Percentiles rank a stretch among this genome's conserved stretches.
Conservation (phyloP, 2,888 invertebrate species). For the Drosophila colorata region DNA sequence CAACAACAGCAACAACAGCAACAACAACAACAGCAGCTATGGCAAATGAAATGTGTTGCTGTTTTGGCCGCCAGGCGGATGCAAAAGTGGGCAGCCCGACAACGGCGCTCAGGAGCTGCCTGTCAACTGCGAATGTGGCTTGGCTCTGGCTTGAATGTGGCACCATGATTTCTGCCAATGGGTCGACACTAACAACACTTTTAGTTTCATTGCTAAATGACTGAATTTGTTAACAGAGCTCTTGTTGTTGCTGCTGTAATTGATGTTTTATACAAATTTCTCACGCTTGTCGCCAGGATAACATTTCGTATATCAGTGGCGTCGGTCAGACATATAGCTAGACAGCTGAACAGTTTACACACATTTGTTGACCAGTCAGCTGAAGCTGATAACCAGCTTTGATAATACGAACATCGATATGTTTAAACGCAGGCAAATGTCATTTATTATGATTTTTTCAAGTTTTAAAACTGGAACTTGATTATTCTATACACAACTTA, state of each 20-base stretch:
- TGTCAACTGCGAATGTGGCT: slow-evolving; percentile 58
- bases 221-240: slow-evolving; percentile 72
- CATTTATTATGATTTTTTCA: slow-evolving; percentile 2
- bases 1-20: slow-evolving; percentile 1
- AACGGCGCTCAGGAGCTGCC: slow-evolving; percentile 72
- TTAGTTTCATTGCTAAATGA: slow-evolving; percentile 79
- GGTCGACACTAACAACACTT: slow-evolving; percentile 76
- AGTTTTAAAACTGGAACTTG: slow-evolving; percentile 17
- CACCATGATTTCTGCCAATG: slow-evolving; percentile 56
- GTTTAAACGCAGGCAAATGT: slow-evolving; percentile 1
- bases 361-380: slow-evolving; percentile 13
- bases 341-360: slow-evolving; percentile 27
- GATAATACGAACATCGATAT: slow-evolving; percentile 5
- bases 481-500: slow-evolving; percentile 3
- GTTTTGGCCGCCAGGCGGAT: slow-evolving; percentile 65
- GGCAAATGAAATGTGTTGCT: slow-evolving; percentile 37
- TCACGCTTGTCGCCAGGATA: slow-evolving; percentile 69
- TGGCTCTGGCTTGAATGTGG: slow-evolving; percentile 26
- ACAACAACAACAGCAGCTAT: slow-evolving; percentile 22
- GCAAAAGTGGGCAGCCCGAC: slow-evolving; percentile 64
- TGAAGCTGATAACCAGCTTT: slow-evolving; percentile 11
- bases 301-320: slow-evolving; percentile 26
- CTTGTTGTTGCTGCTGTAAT: slow-evolving; percentile 52
- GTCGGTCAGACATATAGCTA: slow-evolving; percentile 1
- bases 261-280: slow-evolving; percentile 59